Evolutionary conservation across 53 echinoderm and acorn worm species (phyloP).

Genomic region (Holothuria leucospilota): DNA sequence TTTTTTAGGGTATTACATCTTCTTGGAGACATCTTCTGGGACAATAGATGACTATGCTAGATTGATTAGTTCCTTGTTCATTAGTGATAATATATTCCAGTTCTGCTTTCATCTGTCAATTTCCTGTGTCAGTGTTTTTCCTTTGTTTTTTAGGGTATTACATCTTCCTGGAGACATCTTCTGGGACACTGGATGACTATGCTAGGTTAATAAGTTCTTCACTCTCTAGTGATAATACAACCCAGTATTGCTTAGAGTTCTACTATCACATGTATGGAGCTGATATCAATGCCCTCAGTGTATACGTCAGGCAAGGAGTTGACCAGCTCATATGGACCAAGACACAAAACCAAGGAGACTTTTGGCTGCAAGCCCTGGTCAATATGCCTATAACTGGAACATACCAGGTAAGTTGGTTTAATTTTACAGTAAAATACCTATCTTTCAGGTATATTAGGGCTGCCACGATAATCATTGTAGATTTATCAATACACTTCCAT

Average conservation of each 20-base stretch:
- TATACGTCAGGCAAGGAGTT: not conserved
- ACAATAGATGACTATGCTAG: conserved; percentile 35
- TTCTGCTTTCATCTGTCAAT: not conserved
- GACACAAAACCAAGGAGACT: not conserved
- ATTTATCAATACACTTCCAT: too few relatives aligned
- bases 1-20: conserved; percentile 62
- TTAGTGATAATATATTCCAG: not conserved
- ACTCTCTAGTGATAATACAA: not conserved
- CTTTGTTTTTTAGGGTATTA: conserved; percentile 59
- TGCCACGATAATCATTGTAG: too few relatives aligned
- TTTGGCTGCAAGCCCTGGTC: not conserved
- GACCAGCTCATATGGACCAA: not conserved
- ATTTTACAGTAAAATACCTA: not conserved
- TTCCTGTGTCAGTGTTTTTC: not conserved
- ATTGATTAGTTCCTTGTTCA: conserved; percentile 58
- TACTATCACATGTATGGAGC: conserved; percentile 1
- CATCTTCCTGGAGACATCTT: conserved; percentile 59
- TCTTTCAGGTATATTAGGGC: too few relatives aligned
- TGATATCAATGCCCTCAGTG: conserved; percentile 47
- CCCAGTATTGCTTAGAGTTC: not conserved
- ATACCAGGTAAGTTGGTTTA: not conserved
- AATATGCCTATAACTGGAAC: not conserved
- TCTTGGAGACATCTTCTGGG: conserved; percentile 35
- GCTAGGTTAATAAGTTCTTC: conserved; percentile 72
- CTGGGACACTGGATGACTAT: not conserved